phyloP scores from a whole-genome alignment of 2,888 invertebrate species.

The Diarsia dahlii region DNA sequence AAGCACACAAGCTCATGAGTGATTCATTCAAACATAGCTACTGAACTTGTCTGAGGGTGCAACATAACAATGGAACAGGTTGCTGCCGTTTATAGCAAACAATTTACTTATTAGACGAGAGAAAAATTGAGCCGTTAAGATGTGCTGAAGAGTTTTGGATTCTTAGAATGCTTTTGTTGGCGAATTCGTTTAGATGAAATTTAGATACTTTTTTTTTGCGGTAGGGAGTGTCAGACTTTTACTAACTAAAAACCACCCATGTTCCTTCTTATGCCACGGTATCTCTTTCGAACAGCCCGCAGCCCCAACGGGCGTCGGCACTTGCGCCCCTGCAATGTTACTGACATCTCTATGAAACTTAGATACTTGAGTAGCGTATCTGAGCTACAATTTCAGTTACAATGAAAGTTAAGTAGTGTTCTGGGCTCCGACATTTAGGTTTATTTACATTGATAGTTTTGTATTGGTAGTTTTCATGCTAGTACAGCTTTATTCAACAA shows the following conservation, averaged over 20 bases:
- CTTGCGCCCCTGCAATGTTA: too few relatives aligned
- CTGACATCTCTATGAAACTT: too few relatives aligned
- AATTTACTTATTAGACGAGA: slow-evolving; percentile 87
- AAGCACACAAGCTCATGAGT: slow-evolving; percentile 66
- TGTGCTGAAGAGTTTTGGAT: slow-evolving; percentile 52
- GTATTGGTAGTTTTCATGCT: too few relatives aligned
- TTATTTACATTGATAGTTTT: too few relatives aligned
- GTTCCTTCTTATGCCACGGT: too few relatives aligned
- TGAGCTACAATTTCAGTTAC: neutral
- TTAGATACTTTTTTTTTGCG: too few relatives aligned
- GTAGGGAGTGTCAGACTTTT: too few relatives aligned
- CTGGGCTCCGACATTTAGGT: neutral
- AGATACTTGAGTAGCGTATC: neutral
- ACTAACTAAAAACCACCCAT: too few relatives aligned
- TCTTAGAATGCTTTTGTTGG: neutral
- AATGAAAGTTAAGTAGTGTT: neutral
- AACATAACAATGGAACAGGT: slow-evolving; percentile 86
- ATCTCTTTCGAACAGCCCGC: too few relatives aligned
- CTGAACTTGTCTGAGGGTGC: slow-evolving; percentile 72
- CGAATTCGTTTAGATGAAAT: neutral
- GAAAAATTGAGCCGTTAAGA: slow-evolving; percentile 78
- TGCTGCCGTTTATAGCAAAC: slow-evolving; percentile 82
- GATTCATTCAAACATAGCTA: slow-evolving; percentile 68
- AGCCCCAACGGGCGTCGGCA: too few relatives aligned
- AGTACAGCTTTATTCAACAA: too few relatives aligned